Conservation (phyloP, 1,140 invertebrate species). For the Amphibalanus amphitrite region DNA sequence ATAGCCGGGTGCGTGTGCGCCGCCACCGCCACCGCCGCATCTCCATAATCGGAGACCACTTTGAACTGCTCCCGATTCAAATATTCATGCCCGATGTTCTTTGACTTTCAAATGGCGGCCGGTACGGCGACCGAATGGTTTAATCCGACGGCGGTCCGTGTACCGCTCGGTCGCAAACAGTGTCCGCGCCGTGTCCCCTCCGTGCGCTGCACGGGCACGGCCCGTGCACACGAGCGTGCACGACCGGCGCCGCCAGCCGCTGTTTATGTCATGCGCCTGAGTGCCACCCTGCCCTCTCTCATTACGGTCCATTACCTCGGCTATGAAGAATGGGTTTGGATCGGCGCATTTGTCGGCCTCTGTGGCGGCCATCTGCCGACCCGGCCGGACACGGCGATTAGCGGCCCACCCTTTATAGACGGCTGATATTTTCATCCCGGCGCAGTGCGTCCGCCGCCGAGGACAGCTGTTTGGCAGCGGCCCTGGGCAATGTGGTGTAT, state of each 20-base stretch:
- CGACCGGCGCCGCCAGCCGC: too few relatives aligned
- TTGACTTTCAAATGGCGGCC: background rate
- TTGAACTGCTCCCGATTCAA: constrained; percentile 1
- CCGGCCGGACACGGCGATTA: background rate
- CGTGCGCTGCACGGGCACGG: background rate
- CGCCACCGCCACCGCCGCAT: background rate
- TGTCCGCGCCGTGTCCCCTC: background rate
- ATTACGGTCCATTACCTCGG: background rate
- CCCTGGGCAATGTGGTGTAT: background rate
- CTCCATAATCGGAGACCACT: background rate
- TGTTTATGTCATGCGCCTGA: background rate
- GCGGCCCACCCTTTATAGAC: background rate
- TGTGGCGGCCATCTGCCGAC: background rate
- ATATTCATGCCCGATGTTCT: background rate
- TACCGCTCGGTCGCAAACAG: background rate
- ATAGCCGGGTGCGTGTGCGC: background rate
- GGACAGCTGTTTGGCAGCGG: background rate
- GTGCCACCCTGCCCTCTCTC: background rate
- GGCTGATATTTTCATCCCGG: background rate
- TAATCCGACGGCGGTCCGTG: background rate
- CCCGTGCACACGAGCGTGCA: background rate
- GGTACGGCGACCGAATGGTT: background rate
- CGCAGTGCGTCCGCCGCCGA: too few relatives aligned
- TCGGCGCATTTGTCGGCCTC: background rate
- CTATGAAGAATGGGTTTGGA: background rate